Evolutionary conservation across 2,113 vertebrate genomes (phyloP), one percentile per base, ranked within the genome.

Genomic region (Spilogale gracilis): DNA sequence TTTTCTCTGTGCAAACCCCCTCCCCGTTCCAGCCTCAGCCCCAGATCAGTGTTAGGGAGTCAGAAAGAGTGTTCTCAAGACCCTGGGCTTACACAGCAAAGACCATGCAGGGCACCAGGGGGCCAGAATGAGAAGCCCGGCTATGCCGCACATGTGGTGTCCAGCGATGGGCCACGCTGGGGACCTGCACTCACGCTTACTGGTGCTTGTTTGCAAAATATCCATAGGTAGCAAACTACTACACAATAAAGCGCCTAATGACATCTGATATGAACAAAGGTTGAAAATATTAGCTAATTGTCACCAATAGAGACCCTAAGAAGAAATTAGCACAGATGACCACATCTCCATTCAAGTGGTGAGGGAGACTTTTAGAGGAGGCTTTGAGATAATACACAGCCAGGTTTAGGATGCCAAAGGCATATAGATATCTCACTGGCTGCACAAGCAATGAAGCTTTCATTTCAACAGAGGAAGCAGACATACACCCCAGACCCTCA

Each of bases 251-350:
- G 43, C 63, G 67, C 18, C 81, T 92, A 60, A 69, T 87, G 30
- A n/a, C 27, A 95, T 74, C 56, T 87, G 52, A 91, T 91, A 32
- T 69, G 86, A 80, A 93, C n/a, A 58, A 65, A 97, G 91, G 60
- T 43, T 85, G 74, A 87, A 78, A 89, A 71, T 43, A 84, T 58
- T 30, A 91, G 61, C 52, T 91, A 93, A 92, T 6, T 69, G 85
- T 89, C 45, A 95, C 50, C 61, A 81, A 90, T 56, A 83, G 45
- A 80, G 50, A 96, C 11, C 86, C 85, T 86, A 65, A 79, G 18
- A 86, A 10, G 32, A 50, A 95, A 76, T 92, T 74, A 94, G 58
- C 65, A 93, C 9, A 93, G 83, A 79, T 58, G 60, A 91, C 50
- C 32, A 45, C 38, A 78, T 86, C n/a, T 63, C 56, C 82, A 71